Base-by-base conservation (phyloP, 1,140 invertebrate species). In the Lasioglossum albipes region DNA sequence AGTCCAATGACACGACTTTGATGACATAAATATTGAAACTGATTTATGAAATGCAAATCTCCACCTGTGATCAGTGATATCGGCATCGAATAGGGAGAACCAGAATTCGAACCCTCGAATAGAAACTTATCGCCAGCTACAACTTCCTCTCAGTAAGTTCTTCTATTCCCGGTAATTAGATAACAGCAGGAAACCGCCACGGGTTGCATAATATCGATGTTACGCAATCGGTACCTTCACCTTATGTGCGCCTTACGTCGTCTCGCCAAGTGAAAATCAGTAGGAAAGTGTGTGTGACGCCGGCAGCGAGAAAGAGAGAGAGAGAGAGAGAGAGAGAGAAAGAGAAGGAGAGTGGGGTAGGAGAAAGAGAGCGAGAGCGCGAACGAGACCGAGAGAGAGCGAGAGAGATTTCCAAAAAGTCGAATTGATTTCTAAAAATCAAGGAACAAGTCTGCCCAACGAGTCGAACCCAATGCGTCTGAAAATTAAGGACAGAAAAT, bases 191-290 rank as follows among this genome's bases (percentile, higher is more conserved):
- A 86, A 86, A 81, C 74, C 84, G 71, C 65, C 42, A 49, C 45
- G 45, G 80, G 85, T 86, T 86, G 84, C 84, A 71, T 75, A 86
- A 86, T 80, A 49, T 85, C 84, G 65, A 85, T 86, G 85, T 86
- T 86, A 86, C 82, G 84, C 80, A 86, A 86, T 67, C 49, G 74
- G 64, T 66, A 85, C 84, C 84, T 86, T 86, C 84, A 82, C 84
- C 84, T 86, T 86, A 86, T 72, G 84, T 52, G 75, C 84, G 75
- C 61, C 67, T 86, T 85, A 82, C 83, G 84, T 82, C 75, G 84
- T 75, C 72, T 73, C 70, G 83, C 75, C 62, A 16, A 85, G 84
- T 85, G 84, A 86, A 86, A 86, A 86, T 86, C 75, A 71, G 45
- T 20, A 7, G 18, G 59, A 61, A 66, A 81, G 61, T 59, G 71